Evolutionary conservation across 2,797 vertebrate genomes (phyloP).

Genomic region (Chelon auratus): DNA sequence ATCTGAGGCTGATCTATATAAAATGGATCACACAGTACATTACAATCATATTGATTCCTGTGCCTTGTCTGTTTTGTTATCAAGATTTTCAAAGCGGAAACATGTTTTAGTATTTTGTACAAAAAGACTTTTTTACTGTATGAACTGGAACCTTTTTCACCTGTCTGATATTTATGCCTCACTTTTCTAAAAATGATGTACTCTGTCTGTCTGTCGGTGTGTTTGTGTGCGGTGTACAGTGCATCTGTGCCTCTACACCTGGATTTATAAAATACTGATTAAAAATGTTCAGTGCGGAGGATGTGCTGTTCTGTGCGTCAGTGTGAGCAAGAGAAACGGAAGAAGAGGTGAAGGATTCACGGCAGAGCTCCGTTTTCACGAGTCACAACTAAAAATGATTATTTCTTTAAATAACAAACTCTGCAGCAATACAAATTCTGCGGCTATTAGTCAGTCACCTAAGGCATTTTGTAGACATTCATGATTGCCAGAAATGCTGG

Average conservation of each 20-base stretch:
- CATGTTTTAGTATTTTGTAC: slow-evolving; percentile 73
- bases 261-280: slow-evolving; percentile 63
- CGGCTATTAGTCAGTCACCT: too few species aligned
- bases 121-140: slow-evolving; percentile 68
- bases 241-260: slow-evolving; percentile 36
- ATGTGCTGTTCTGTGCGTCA: slow-evolving; percentile 26
- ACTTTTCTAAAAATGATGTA: slow-evolving; percentile 54
- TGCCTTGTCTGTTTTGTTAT: slow-evolving; percentile 58
- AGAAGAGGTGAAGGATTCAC: background rate
- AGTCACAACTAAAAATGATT: too few species aligned
- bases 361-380: too few species aligned
- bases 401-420: too few species aligned
- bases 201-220: slow-evolving; percentile 34
- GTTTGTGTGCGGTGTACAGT: slow-evolving; percentile 8
- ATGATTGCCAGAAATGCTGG: too few species aligned
- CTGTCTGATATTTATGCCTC: slow-evolving; percentile 74
- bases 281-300: slow-evolving; percentile 46
- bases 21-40: slow-evolving; percentile 56
- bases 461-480: too few species aligned
- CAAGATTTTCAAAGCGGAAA: slow-evolving; percentile 68
- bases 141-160: slow-evolving; percentile 57
- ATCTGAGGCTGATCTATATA: slow-evolving; percentile 33
- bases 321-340: background rate
- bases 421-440: too few species aligned
- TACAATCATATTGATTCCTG: slow-evolving; percentile 75